Base-by-base conservation (phyloP, 2,797 vertebrate species). In the Pangasius sanitwongsei region DNA sequence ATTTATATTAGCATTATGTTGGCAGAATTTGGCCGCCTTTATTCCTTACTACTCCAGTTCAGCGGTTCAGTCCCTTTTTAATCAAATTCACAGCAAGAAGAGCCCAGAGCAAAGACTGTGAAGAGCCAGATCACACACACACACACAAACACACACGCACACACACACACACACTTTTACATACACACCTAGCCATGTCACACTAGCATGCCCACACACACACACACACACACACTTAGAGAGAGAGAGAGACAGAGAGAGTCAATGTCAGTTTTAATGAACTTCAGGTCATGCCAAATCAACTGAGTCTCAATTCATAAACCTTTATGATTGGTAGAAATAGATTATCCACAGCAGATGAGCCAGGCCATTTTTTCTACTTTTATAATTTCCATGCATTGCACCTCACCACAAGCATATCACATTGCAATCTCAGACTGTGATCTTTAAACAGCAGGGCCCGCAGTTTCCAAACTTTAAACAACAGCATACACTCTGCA, bases 191-290 rank as follows among this genome's bases (percentile, higher is more conserved):
- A 67, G 65, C 65, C 65, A 31, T 67, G 13, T 67, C 87, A 72
- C 74, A 37, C 69, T 11, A n/a, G 9, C 69, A 9, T 7, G 13
- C 77, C n/a, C 44, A 74, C 72, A 86, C 65, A 69, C 87, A 77
- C 90, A 85, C 81, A 61, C 69, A 70, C 87, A 44, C 81, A 63
- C 80, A 88, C 81, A 87, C 57, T 41, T 41, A 85, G 12, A 18
- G 50, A 89, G 89, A 89, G 91, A 59, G 59, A 61, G 63, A 75
- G 13, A 15, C n/a, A 50, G 53, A 89, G 88, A 87, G 91, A 89
- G 92, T 95, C 95, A 95, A 94, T 96, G 96, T 95, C 95, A 94
- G 91, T 93, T 95, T 95, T 94, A 96, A 96, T 95, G 93, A 95
- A 94, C 92, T 87, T 93, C 89, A 93, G 93, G 94, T 92, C 93